A percentile compares a stretch with the other conserved stretches of the same genome.
These are phyloP conservation scores for Helicoverpa assulta DNA, from an alignment of 2,888 invertebrate genomes.

Conservation along the genomic window DNA sequence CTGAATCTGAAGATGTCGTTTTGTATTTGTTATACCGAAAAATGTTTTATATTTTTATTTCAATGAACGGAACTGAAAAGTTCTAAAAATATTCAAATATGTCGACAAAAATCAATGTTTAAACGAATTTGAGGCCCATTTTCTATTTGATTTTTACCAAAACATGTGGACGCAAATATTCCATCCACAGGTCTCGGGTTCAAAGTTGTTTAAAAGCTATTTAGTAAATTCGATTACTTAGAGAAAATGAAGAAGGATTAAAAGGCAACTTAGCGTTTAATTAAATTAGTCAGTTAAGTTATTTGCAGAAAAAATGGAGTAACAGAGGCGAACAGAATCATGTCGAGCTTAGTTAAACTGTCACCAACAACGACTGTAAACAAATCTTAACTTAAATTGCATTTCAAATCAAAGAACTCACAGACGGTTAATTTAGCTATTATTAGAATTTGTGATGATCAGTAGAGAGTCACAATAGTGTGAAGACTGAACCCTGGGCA, in stretches of 20 bases:
- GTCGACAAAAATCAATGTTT: background rate
- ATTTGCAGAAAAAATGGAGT: slow-evolving; percentile 56
- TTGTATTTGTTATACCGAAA: slow-evolving; percentile 32
- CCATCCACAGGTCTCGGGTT: slow-evolving; percentile 36
- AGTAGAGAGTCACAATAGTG: slow-evolving; percentile 55
- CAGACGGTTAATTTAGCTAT: slow-evolving; percentile 51
- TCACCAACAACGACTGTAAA: slow-evolving; percentile 58
- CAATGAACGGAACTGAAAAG: slow-evolving; percentile 15
- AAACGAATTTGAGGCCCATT: slow-evolving; percentile 9
- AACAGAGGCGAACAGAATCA: slow-evolving; percentile 51
- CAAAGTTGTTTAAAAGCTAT: slow-evolving; percentile 58
- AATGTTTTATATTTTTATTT: slow-evolving; percentile 17
- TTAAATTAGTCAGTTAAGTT: slow-evolving; percentile 58
- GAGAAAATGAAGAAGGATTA: slow-evolving; percentile 58
- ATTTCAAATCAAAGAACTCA: slow-evolving; percentile 48
- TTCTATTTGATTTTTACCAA: slow-evolving; percentile 32
- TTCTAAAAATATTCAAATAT: background rate
- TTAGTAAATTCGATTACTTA: slow-evolving; percentile 53
- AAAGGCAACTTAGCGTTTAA: slow-evolving; percentile 56
- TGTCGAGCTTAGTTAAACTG: slow-evolving; percentile 55
- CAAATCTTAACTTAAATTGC: slow-evolving; percentile 63
- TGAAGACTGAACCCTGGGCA: slow-evolving; percentile 44
- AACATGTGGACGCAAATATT: slow-evolving; percentile 28
- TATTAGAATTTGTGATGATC: slow-evolving; percentile 46
- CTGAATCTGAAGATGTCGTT: slow-evolving; percentile 4